A percentile compares a stretch with the other conserved stretches of the same genome.
phyloP scores from a whole-genome alignment of 2,888 invertebrate species.

The Microdon myrmicae region DNA sequence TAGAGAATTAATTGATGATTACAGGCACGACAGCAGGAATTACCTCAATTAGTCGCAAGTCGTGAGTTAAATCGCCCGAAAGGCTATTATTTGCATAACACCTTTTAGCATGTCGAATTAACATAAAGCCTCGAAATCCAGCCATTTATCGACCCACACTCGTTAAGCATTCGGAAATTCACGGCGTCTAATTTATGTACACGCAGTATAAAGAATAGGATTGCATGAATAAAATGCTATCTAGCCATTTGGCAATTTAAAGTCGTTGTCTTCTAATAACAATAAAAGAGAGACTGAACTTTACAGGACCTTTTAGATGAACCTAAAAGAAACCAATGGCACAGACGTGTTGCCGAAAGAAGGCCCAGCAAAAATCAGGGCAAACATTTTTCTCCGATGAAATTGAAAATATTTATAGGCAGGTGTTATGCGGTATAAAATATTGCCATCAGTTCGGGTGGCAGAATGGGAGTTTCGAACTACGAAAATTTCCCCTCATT shows the following conservation, averaged over 20 bases:
- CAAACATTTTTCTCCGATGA: conserved; percentile 19
- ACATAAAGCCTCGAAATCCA: too few species aligned
- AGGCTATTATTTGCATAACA: too few species aligned
- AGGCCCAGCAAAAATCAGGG: conserved; percentile 22
- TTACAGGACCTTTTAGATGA: conserved; percentile 28
- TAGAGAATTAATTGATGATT: too few species aligned
- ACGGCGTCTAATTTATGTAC: conserved; percentile 34
- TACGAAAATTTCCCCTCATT: conserved; percentile 38
- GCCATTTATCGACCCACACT: conserved; percentile 16
- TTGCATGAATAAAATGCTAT: conserved; percentile 34
- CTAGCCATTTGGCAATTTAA: conserved; percentile 40
- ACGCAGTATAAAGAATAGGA: conserved; percentile 35
- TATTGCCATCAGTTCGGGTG: conserved; percentile 2
- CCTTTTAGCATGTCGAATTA: too few species aligned
- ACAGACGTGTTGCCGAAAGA: conserved; percentile 12
- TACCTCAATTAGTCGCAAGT: too few species aligned
- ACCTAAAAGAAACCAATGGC: conserved; percentile 24
- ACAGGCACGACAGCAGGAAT: too few species aligned
- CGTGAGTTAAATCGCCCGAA: too few species aligned
- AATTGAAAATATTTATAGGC: conserved; percentile 31
- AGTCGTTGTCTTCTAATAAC: conserved; percentile 32
- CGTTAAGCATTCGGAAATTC: conserved; percentile 37
- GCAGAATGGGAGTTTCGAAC: conserved; percentile 34
- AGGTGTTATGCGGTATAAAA: conserved; percentile 18
- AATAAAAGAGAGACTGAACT: conserved; percentile 34